Percentiles rank a stretch among this genome's conserved stretches.
phyloP scores from a whole-genome alignment of 2,888 invertebrate species.

The Aphodius sticticus region DNA sequence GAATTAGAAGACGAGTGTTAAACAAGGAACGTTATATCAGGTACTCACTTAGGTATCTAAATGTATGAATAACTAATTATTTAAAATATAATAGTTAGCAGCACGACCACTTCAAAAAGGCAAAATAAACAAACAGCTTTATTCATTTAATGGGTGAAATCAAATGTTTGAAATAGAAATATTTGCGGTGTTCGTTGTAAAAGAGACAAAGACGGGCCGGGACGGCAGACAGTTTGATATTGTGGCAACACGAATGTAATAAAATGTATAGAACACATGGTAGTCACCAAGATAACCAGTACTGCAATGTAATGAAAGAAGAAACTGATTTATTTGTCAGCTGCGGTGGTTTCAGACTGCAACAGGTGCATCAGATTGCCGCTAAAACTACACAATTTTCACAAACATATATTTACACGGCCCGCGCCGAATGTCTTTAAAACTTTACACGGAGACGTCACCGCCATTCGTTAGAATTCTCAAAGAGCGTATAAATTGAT shows the following conservation, averaged over 20 bases:
- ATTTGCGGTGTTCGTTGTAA: conserved; percentile 16
- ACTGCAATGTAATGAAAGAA: conserved; percentile 51
- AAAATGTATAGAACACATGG: conserved; percentile 45
- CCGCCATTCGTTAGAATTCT: background rate
- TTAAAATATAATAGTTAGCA: too few species aligned
- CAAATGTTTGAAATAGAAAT: conserved; percentile 9
- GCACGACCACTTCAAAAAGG: too few species aligned
- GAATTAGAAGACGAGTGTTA: too few species aligned
- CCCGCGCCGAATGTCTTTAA: background rate
- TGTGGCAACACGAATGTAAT: conserved; percentile 45
- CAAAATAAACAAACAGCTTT: too few species aligned
- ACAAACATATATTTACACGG: conserved; percentile 34
- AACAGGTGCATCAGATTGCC: conserved; percentile 53
- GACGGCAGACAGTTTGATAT: conserved; percentile 42
- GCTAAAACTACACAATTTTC: conserved; percentile 48
- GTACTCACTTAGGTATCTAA: too few species aligned
- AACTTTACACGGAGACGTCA: background rate
- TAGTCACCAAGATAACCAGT: conserved; percentile 44
- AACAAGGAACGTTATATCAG: too few species aligned
- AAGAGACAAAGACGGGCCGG: conserved; percentile 16
- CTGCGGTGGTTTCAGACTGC: conserved; percentile 52
- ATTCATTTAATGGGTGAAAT: background rate
- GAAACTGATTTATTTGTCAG: conserved; percentile 54
- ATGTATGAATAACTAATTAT: too few species aligned
- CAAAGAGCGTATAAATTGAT: background rate